A percentile compares a stretch with the other conserved stretches of the same genome.
These are phyloP conservation scores for Menidia menidia DNA, from an alignment of 2,797 vertebrate genomes.

Conservation along the genomic window DNA sequence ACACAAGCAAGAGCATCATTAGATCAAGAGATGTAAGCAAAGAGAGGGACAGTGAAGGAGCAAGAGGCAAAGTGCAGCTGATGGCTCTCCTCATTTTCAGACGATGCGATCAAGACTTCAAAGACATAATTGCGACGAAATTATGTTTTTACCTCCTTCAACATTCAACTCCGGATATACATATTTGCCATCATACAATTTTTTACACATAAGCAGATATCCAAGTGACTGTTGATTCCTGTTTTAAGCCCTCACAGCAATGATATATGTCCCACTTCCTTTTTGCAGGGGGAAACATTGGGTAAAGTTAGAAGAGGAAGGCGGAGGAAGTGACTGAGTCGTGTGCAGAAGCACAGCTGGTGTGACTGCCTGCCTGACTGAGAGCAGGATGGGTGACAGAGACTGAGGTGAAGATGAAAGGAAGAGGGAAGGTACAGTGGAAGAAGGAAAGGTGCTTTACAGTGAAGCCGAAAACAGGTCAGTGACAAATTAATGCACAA, in stretches of 20 bases:
- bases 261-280: constrained; percentile 53
- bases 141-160: constrained; percentile 29
- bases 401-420: constrained; percentile 67
- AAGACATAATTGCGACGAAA: constrained; percentile 50
- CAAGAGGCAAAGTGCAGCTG: constrained; percentile 55
- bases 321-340: constrained; percentile 47
- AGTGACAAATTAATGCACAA: constrained; percentile 70
- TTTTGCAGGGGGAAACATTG: constrained; percentile 30
- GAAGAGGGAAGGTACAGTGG: constrained; percentile 49
- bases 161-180: constrained; percentile 33
- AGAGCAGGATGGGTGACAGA: constrained; percentile 64
- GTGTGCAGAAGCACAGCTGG: constrained; percentile 70
- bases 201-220: constrained; percentile 41
- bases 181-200: constrained; percentile 25
- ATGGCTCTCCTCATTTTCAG: constrained; percentile 57
- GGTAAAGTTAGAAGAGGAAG: constrained; percentile 32
- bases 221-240: constrained; percentile 36
- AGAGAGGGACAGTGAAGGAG: constrained; percentile 63
- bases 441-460: constrained; percentile 53
- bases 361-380: constrained; percentile 61
- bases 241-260: constrained; percentile 41
- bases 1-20: constrained; percentile 76
- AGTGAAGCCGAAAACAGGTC: constrained; percentile 71
- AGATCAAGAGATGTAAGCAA: constrained; percentile 73
- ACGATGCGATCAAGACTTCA: constrained; percentile 45